Conservation (phyloP, 2,888 invertebrate genomes). For the Caenorhabditis sp. region DNA sequence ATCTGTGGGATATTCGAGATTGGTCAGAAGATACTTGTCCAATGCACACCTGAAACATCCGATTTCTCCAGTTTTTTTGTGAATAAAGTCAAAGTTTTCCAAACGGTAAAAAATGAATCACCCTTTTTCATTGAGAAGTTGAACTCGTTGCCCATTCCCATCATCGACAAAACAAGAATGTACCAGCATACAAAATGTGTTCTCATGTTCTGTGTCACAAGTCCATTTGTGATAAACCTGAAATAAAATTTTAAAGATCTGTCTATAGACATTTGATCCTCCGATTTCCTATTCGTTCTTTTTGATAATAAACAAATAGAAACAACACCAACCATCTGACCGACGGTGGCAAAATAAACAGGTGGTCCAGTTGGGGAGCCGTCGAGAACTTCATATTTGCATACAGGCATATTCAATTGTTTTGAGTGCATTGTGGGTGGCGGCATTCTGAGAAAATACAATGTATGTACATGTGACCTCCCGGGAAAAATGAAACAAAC, state of each 20-base stretch:
- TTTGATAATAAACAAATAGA: neutral
- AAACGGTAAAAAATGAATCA: too few species aligned
- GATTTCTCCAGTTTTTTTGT: neutral
- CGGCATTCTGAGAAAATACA: conserved; percentile 62
- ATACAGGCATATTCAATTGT: conserved; percentile 68
- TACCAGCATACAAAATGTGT: conserved; percentile 69
- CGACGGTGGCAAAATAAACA: conserved; percentile 67
- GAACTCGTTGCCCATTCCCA: conserved; percentile 67
- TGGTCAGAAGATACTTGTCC: conserved; percentile 67
- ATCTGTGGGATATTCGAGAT: conserved; percentile 68
- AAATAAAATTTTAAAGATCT: too few species aligned
- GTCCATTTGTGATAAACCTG: conserved; percentile 70
- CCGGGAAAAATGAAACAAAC: conserved; percentile 36
- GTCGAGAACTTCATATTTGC: conserved; percentile 68
- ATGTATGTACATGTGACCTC: neutral
- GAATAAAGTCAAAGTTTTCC: neutral
- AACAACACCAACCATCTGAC: conserved; percentile 61
- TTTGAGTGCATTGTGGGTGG: conserved; percentile 66
- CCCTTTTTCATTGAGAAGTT: conserved; percentile 67
- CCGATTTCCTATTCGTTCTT: too few species aligned
- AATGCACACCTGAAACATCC: conserved; percentile 61
- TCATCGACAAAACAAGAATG: conserved; percentile 69
- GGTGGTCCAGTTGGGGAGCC: conserved; percentile 66
- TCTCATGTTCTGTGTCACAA: conserved; percentile 63
- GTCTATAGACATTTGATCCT: too few species aligned